Evolutionary conservation across 2,797 vertebrate genomes (phyloP).

Genomic region (Chaetodon trifasciatus): DNA sequence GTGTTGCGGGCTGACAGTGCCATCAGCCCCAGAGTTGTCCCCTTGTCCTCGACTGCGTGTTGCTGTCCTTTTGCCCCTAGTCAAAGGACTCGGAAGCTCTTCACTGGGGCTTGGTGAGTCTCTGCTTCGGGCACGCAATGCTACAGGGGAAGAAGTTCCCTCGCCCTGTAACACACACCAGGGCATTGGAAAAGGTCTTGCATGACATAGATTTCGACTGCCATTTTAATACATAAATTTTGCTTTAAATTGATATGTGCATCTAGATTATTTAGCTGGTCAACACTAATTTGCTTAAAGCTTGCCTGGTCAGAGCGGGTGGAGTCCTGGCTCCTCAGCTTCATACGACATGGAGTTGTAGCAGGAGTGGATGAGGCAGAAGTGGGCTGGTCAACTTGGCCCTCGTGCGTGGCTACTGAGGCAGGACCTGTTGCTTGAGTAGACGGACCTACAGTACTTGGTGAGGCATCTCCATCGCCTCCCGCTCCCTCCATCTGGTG

Average conservation of each 20-base stretch:
- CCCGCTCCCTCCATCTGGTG: constrained; percentile 88
- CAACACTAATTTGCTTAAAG: neutral
- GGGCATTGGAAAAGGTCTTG: neutral
- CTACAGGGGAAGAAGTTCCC: constrained; percentile 78
- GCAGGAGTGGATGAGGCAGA: constrained; percentile 66
- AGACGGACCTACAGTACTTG: constrained; percentile 49
- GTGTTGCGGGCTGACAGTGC: constrained; percentile 80
- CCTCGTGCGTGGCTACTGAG: constrained; percentile 61
- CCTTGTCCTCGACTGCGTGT: constrained; percentile 91
- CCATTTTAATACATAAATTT: neutral
- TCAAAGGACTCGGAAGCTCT: constrained; percentile 83
- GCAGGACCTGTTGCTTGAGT: constrained; percentile 23
- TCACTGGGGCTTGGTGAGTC: constrained; percentile 90
- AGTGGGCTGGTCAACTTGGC: constrained; percentile 71
- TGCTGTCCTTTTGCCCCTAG: constrained; percentile 88
- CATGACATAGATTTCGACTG: neutral
- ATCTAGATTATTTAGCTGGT: neutral
- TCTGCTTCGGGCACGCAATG: constrained; percentile 86
- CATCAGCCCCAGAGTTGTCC: constrained; percentile 71
- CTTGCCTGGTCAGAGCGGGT: constrained; percentile 79
- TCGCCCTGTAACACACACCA: constrained; percentile 80
- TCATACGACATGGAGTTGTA: constrained; percentile 89
- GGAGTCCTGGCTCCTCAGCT: constrained; percentile 92
- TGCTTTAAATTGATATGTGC: neutral
- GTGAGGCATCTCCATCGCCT: constrained; percentile 76